phyloP scores from a whole-genome alignment of 92 coral and sea anemone species.

The Chrysogorgia sp. region DNA sequence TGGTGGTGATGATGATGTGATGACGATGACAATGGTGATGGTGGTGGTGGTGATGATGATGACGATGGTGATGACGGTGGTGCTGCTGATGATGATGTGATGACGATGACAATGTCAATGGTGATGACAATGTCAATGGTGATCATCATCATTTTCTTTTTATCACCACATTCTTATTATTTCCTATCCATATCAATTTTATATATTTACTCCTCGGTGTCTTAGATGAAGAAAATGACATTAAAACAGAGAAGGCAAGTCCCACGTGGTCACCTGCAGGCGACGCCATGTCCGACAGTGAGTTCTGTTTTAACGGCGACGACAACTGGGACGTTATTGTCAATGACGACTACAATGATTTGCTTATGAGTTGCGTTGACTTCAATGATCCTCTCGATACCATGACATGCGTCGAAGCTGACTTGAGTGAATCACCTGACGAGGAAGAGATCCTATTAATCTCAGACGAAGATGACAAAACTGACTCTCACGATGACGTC shows the following conservation, averaged over 20 bases:
- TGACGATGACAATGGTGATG: background rate
- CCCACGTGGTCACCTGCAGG: background rate
- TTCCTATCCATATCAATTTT: too few relatives aligned
- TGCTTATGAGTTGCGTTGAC: background rate
- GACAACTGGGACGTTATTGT: background rate
- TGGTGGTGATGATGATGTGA: background rate
- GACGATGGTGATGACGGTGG: slow-evolving; percentile 2
- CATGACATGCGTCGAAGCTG: slow-evolving; percentile 14
- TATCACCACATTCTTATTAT: too few relatives aligned
- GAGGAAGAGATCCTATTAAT: background rate
- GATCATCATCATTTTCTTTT: too few relatives aligned
- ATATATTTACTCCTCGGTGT: too few relatives aligned
- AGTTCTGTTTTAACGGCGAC: background rate
- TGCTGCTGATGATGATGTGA: background rate
- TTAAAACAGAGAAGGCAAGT: background rate
- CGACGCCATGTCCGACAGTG: background rate
- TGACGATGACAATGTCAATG: background rate
- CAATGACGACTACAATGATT: background rate
- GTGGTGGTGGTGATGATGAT: background rate
- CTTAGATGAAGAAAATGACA: background rate
- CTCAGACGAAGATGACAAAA: background rate
- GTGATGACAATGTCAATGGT: background rate
- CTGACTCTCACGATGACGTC: background rate
- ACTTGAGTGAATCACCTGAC: background rate
- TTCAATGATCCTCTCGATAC: background rate